Evolutionary conservation across 2,797 vertebrate genomes (phyloP).

Genomic region (Avahi laniger): DNA sequence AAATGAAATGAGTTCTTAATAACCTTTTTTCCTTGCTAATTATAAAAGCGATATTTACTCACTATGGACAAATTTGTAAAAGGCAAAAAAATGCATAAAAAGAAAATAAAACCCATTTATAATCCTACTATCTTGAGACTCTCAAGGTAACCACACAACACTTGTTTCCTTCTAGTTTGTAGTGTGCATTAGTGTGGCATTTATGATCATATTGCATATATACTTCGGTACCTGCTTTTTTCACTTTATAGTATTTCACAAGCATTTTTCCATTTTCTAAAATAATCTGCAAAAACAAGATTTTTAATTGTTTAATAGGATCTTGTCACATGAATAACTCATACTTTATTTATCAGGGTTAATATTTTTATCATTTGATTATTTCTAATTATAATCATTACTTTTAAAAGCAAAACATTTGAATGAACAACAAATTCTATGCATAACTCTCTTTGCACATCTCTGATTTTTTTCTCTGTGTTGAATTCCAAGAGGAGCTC

Average conservation of each 20-base stretch:
- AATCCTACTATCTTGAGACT: background rate
- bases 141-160: background rate
- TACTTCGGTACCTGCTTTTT: background rate
- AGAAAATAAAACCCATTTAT: slow-evolving; percentile 2
- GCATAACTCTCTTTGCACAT: background rate
- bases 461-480: background rate
- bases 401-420: background rate
- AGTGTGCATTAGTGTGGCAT: background rate
- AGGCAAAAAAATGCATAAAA: background rate
- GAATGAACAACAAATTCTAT: background rate
- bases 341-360: background rate
- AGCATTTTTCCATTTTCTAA: background rate
- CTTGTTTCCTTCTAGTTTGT: background rate
- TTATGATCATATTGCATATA: background rate
- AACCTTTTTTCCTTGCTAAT: background rate
- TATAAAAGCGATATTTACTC: slow-evolving; percentile 11
- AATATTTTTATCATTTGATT: slow-evolving; percentile 29
- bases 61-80: background rate
- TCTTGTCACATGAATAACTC: background rate
- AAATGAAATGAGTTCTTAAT: slow-evolving; percentile 26
- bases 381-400: background rate
- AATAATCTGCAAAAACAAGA: background rate
- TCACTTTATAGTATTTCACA: background rate
- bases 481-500: background rate
- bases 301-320: background rate